Conservation (phyloP, 2,797 vertebrate genomes). For the Dendrocincla fuliginosa region DNA sequence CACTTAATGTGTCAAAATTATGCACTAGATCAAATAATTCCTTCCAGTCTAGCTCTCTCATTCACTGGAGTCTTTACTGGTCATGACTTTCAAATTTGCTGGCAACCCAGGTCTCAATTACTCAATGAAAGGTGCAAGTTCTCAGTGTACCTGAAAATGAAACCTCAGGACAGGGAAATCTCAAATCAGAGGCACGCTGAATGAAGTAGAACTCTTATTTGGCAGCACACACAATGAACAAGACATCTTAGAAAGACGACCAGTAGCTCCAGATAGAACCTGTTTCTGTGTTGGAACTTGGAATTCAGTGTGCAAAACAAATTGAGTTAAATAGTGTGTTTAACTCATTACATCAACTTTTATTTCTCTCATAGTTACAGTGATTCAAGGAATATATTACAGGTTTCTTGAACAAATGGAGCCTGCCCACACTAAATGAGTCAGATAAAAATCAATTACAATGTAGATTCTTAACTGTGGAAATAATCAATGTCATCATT, state of each 20-base stretch:
- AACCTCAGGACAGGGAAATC: background rate
- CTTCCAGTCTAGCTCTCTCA: background rate
- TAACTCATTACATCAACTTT: slow-evolving; percentile 50
- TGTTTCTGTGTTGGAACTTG: background rate
- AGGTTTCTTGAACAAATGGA: slow-evolving; percentile 68
- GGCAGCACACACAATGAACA: background rate
- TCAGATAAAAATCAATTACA: slow-evolving; percentile 75
- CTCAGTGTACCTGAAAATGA: background rate
- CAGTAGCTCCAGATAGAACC: background rate
- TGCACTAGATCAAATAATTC: background rate
- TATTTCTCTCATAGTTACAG: slow-evolving; percentile 45
- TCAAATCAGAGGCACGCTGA: background rate
- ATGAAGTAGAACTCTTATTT: background rate
- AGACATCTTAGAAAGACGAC: background rate
- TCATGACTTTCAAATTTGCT: background rate
- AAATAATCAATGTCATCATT: slow-evolving; percentile 60
- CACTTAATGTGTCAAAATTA: background rate
- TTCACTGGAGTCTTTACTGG: background rate
- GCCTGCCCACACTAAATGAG: slow-evolving; percentile 70
- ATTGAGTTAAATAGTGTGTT: slow-evolving; percentile 25
- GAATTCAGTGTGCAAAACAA: background rate
- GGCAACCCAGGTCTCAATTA: background rate
- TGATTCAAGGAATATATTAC: slow-evolving; percentile 67
- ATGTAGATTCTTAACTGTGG: slow-evolving; percentile 54
- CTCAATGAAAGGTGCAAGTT: background rate